Base-by-base conservation (phyloP, 2,113 vertebrate species). In the Prochilodus magdalenae region DNA sequence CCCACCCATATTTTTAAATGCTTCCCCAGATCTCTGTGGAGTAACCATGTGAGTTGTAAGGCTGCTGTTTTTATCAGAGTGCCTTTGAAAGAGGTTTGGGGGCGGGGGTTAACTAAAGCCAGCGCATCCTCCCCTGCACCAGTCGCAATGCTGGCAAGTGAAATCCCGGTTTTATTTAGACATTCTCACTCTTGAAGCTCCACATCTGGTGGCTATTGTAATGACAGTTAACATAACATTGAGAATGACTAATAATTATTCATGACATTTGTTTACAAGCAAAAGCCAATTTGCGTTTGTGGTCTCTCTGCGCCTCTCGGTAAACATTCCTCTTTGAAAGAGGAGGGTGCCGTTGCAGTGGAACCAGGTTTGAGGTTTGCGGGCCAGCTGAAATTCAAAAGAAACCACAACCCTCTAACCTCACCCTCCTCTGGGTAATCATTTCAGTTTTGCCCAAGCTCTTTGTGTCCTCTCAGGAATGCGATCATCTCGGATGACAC, bases 191-290 rank as follows among this genome's bases (percentile, higher is more conserved):
- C 60, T 78, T 79, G 69, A 75, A 76, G 36, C 47, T 36, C 82
- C 79, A 84, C 86, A 86, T 86, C 67, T 86, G 85, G 84, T 82
- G 77, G 36, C 83, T 72, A 78, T 86, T 85, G 83, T 77, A 75
- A 74, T 66, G 81, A 62, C 30, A 11, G 49, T 80, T 76, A 84
- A 72, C 79, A 84, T 85, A 86, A 82, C 81, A 77, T 82, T 83
- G 67, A 71, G 36, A 44, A 76, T 79, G 83, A 83, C 53, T 84
- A 79, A 76, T 85, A 81, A 84, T 84, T 86, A 83, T 72, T 87
- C 83, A 49, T 83, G 77, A 76, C 81, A 80, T 77, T 87, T 87
- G 81, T 84, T 86, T 84, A 80, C 83, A 86, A 87, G 86, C 81
- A 73, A 75, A 36, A 71, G 74, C 24, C 65, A 74, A 59, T 86